Conservation (phyloP, 2,113 vertebrate genomes). For the Ceyx margarethae region DNA sequence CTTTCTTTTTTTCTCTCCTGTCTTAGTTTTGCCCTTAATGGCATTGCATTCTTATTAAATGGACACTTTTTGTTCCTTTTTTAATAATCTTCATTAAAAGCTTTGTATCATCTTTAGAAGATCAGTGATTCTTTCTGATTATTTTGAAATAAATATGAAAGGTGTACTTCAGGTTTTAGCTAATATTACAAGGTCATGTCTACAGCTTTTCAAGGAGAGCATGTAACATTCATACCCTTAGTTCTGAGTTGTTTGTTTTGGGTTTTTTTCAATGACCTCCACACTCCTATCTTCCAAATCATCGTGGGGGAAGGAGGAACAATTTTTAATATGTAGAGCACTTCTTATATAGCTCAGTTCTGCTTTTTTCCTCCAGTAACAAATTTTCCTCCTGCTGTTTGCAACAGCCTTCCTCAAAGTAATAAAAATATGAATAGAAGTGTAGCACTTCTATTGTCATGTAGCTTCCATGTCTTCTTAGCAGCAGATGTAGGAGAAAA, state of each 20-base stretch:
- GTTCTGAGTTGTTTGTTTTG: background rate
- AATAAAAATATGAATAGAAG: background rate
- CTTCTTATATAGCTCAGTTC: background rate
- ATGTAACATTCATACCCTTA: background rate
- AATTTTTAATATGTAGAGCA: background rate
- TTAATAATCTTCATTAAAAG: background rate
- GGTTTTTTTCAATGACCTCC: background rate
- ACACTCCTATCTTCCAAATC: background rate
- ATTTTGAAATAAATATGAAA: background rate
- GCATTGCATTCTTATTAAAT: background rate
- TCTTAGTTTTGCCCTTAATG: background rate
- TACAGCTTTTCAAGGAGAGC: background rate
- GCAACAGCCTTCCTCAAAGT: background rate
- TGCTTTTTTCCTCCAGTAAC: background rate
- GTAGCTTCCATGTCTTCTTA: background rate
- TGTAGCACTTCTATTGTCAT: no score
- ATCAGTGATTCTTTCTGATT: background rate
- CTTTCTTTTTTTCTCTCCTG: background rate
- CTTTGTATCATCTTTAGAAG: background rate
- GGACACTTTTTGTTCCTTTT: background rate
- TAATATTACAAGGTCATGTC: background rate
- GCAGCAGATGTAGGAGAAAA: background rate
- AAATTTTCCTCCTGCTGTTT: background rate
- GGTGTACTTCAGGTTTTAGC: background rate
- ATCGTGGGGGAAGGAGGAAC: background rate